Evolutionary conservation across 1,140 invertebrate genomes (phyloP).

Genomic region (Lerema accius): DNA sequence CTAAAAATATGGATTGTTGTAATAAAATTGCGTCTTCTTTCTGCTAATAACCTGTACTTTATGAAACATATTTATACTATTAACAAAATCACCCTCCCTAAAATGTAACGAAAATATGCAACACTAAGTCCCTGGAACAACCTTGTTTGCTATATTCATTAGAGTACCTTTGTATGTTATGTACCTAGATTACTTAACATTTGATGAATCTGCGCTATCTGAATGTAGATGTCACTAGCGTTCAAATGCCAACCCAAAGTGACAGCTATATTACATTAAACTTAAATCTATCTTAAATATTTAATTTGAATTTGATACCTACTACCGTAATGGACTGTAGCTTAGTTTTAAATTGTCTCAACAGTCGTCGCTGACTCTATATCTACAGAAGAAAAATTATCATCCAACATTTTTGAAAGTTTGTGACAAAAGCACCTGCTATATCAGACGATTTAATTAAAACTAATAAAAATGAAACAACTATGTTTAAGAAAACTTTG

Average conservation of each 20-base stretch:
- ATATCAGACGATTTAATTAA: constrained; percentile 39
- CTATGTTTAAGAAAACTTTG: constrained; percentile 47
- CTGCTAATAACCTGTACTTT: constrained; percentile 17
- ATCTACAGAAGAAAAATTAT: constrained; percentile 28
- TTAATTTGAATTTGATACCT: constrained; percentile 48
- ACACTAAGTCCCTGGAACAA: constrained; percentile 27
- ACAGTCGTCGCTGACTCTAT: constrained; percentile 46
- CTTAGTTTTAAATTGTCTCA: constrained; percentile 45
- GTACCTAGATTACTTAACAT: no score
- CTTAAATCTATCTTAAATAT: constrained; percentile 45
- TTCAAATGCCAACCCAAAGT: constrained; percentile 22
- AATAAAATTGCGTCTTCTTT: constrained; percentile 17
- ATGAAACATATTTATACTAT: background rate
- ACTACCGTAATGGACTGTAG: constrained; percentile 53
- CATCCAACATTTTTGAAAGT: constrained; percentile 23
- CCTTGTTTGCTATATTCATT: constrained; percentile 10
- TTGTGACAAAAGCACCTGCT: constrained; percentile 51
- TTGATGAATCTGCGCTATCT: no score
- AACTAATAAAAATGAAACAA: constrained; percentile 33
- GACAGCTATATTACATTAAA: constrained; percentile 21
- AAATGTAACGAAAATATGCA: constrained; percentile 21
- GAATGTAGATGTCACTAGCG: background rate
- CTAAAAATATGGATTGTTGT: background rate
- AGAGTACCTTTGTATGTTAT: background rate
- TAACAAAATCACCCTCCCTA: constrained; percentile 4